Base-by-base conservation (phyloP, 1,140 invertebrate genomes). In the Leguminivora glycinivorella region DNA sequence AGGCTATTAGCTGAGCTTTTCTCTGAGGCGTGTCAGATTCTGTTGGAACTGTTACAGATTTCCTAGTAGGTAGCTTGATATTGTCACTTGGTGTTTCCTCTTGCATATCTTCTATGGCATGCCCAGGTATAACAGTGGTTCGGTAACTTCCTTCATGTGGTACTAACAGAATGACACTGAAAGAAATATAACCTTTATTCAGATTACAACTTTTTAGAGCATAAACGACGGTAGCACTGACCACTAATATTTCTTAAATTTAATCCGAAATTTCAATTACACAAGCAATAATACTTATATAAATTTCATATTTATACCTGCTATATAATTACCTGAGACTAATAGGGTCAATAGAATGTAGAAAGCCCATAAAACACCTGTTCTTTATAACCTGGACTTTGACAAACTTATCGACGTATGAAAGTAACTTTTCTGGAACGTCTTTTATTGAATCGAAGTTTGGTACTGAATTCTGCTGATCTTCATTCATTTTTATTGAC, bases 331-430 rank as follows among this genome's bases (percentile, higher is more conserved):
- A 88, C 86, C 86, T 88, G 63, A 77, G 56, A 52, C 82, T 76
- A 34, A 84, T 69, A 63, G 88, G 88, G 72, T 90, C 88, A 70
- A 88, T 80, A 14, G 85, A 83, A 74, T 85, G 75, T 10, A 90
- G 68, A 75, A 82, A 88, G 19, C 88, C 88, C 29, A 29, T 70
- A 60, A 80, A 75, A 14, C 63, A 70, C 10, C 47, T 73, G 47
- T 86, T 82, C 73, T 83, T 88, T 56, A 89, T 75, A 26, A 85
- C 66, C 10, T 85, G 26, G 24, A 89, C 72, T 73, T 75, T 80
- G n/a, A 84, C 83, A 72, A 78, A 83, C 82, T 87, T 86, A 70
- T 85, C 75, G 14, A 89, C 56, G 25, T 84, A 68, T 56, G 38
- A 12, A 0, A 80, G 38, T 38, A 83, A 68, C 29, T 14, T 47